Evolutionary conservation across 2,797 vertebrate genomes (phyloP).

Genomic region (Phrynocephalus forsythii): DNA sequence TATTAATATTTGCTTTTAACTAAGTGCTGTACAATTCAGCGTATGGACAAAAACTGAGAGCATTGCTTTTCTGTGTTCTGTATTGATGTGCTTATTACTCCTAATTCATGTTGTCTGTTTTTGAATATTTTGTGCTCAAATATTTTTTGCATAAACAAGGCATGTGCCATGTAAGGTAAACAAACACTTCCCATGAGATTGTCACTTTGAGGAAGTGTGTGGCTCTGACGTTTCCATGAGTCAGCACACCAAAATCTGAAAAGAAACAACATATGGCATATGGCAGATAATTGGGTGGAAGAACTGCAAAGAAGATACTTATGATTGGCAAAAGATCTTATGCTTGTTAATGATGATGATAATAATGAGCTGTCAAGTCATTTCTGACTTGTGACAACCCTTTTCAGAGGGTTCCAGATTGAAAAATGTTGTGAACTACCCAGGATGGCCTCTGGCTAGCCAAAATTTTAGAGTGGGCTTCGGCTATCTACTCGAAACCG

Average conservation of each 20-base stretch:
- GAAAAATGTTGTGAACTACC: too few species aligned
- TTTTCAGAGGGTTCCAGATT: too few species aligned
- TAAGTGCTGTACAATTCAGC: conserved; percentile 13
- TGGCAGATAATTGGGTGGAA: conserved; percentile 82
- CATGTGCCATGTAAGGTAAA: conserved; percentile 69
- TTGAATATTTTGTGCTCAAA: conserved; percentile 58
- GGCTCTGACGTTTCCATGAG: conserved; percentile 75
- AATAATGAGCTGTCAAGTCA: too few species aligned
- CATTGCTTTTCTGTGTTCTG: conserved; percentile 26
- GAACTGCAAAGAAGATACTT: conserved; percentile 80
- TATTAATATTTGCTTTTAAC: conserved; percentile 11
- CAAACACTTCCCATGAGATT: conserved; percentile 75
- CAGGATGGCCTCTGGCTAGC: too few species aligned
- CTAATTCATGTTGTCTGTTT: conserved; percentile 37
- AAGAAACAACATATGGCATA: conserved; percentile 82
- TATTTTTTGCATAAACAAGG: conserved; percentile 68
- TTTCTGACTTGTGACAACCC: too few species aligned
- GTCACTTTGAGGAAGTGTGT: conserved; percentile 82
- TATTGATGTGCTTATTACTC: conserved; percentile 51
- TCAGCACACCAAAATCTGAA: conserved; percentile 78
- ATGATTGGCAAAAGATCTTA: conserved; percentile 82
- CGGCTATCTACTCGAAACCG: too few species aligned
- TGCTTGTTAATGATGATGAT: conserved; percentile 5
- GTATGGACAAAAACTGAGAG: conserved; percentile 12
- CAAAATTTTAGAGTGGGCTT: too few species aligned